Evolutionary conservation across 1,140 invertebrate genomes (phyloP).

Genomic region (Thaumetopoea pityocampa): DNA sequence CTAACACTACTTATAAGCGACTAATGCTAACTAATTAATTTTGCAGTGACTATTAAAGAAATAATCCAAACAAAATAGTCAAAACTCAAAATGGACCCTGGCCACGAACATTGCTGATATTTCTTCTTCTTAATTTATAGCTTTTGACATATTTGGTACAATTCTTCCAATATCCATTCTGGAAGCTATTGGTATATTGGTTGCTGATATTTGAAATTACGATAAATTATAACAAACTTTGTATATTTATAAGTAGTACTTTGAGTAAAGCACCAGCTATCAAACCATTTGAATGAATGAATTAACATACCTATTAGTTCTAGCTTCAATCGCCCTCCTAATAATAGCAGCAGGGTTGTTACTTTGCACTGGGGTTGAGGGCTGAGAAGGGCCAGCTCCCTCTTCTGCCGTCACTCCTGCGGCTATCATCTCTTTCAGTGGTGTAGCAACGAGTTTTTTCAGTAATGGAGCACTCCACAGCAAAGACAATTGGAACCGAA

Average conservation of each 20-base stretch:
- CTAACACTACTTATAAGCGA: too few relatives aligned
- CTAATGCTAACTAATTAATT: too few relatives aligned
- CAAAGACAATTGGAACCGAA: slow-evolving; percentile 89
- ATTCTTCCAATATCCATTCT: too few relatives aligned
- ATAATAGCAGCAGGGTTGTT: slow-evolving; percentile 65
- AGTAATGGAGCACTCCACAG: slow-evolving; percentile 85
- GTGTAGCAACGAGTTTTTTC: slow-evolving; percentile 57
- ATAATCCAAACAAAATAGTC: too few relatives aligned
- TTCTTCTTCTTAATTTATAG: too few relatives aligned
- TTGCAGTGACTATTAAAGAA: too few relatives aligned
- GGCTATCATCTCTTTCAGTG: slow-evolving; percentile 63
- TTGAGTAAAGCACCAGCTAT: not conserved
- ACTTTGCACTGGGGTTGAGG: slow-evolving; percentile 59
- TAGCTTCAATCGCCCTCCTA: slow-evolving; percentile 71
- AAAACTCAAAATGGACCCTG: too few relatives aligned
- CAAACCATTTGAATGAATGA: slow-evolving; percentile 4
- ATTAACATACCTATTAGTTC: slow-evolving; percentile 66
- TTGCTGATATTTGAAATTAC: too few relatives aligned
- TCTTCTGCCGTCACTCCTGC: slow-evolving; percentile 50
- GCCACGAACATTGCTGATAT: too few relatives aligned
- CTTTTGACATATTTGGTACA: too few relatives aligned
- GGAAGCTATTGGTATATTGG: too few relatives aligned
- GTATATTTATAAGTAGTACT: slow-evolving; percentile 2
- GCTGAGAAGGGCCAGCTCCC: slow-evolving; percentile 61
- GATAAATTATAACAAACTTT: slow-evolving; percentile 12